A percentile compares a stretch with the other conserved stretches of the same genome.
Conservation (phyloP, 2,113 vertebrate genomes). For the Myotis yumanensis region DNA sequence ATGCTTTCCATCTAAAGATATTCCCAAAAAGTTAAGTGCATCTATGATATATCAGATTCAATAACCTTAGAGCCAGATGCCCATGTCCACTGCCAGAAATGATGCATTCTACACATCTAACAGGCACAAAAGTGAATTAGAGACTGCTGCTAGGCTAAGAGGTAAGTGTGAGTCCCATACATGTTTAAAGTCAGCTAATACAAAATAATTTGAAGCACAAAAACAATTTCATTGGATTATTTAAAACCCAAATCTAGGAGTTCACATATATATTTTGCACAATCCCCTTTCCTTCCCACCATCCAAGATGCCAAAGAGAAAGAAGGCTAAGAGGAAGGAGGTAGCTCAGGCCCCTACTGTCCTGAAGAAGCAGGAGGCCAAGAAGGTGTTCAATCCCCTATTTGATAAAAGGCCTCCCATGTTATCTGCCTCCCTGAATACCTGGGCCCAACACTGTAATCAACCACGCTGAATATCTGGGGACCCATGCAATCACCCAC, state of each 20-base stretch:
- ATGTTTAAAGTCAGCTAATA: background rate
- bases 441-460: background rate
- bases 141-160: background rate
- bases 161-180: accelerated
- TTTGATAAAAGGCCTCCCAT: too few species aligned
- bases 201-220: background rate
- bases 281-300: too few species aligned
- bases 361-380: too few species aligned
- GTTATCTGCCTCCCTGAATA: too few species aligned
- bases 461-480: too few species aligned
- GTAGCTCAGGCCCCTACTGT: too few species aligned
- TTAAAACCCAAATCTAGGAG: background rate
- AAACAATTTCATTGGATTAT: background rate
- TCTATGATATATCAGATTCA: background rate
- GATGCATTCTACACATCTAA: background rate
- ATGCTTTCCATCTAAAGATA: background rate
- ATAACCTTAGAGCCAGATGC: background rate
- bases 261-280: too few species aligned
- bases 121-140: background rate
- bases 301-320: too few species aligned
- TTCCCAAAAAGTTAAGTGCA: background rate
- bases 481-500: too few species aligned
- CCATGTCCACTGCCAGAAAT: background rate
- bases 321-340: too few species aligned
- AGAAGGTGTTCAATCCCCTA: too few species aligned